Evolutionary conservation across 2,888 invertebrate species (phyloP).

Genomic region (Nomada fabriciana): DNA sequence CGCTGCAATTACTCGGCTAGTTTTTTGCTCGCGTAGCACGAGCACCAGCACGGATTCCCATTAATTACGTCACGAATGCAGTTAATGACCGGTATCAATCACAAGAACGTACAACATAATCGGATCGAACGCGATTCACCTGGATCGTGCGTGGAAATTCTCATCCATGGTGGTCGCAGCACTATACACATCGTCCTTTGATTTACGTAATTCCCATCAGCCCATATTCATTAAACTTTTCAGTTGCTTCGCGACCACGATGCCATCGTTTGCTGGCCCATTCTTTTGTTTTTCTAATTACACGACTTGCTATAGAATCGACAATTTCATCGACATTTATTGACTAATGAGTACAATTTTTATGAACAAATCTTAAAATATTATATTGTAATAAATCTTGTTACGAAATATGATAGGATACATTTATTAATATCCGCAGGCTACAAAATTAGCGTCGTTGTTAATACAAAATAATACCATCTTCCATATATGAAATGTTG

Average conservation of each 20-base stretch:
- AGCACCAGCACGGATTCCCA: conserved; percentile 36
- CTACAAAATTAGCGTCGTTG: no score
- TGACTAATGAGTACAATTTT: background rate
- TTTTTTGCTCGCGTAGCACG: conserved; percentile 28
- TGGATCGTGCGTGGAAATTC: conserved; percentile 66
- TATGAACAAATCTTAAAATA: no score
- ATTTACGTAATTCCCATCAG: conserved; percentile 46
- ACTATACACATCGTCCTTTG: conserved; percentile 44
- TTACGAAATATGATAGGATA: no score
- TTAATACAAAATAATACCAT: no score
- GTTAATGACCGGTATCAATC: conserved; percentile 58
- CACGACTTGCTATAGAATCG: background rate
- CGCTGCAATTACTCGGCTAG: conserved; percentile 24
- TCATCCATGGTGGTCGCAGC: conserved; percentile 61
- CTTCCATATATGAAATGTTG: no score
- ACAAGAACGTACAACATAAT: conserved; percentile 52
- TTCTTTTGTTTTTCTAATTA: conserved; percentile 6
- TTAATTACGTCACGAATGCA: conserved; percentile 54
- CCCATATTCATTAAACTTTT: conserved; percentile 57
- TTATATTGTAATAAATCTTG: no score
- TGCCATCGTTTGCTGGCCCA: conserved; percentile 26
- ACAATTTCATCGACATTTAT: background rate
- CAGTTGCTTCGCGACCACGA: conserved; percentile 30
- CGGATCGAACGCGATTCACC: conserved; percentile 46
- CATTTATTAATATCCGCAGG: no score